Base-by-base conservation (phyloP, 2,113 vertebrate species). In the Tapirus terrestris region DNA sequence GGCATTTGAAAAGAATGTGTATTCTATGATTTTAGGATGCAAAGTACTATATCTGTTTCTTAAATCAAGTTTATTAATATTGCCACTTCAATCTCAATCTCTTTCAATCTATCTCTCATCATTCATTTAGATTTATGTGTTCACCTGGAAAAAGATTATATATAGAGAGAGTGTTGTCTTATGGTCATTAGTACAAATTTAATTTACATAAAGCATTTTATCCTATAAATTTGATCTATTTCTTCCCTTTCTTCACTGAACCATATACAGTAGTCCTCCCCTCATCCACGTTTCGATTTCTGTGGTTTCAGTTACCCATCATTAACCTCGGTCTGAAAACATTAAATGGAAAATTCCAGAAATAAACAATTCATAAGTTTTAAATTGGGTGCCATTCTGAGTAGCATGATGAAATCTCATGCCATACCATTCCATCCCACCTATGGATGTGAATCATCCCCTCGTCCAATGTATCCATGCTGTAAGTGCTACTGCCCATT, bases 51-150 rank as follows among this genome's bases (percentile, higher is more conserved):
- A 65, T 61, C n/a, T 90, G 29, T 56, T 89, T 89, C 56, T 58
- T 51, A 68, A 82, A 17, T 72, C 33, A 82, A 45, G 6, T 16
- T 85, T 85, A 60, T 65, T 82, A 94, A 82, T 75, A 45, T 31
- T 90, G 58, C 56, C 61, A 51, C 23, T 85, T 91, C 36, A 61
- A 80, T 81, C 39, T 88, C 53, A 86, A 67, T 70, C 61, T 77
- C 79, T 83, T 76, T 94, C 13, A 89, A 80, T 73, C 56, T 73
- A 43, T 53, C 23, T 67, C n/a, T 58, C 16, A 76, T 83, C 9
- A 29, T 39, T n/a, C n/a, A 58, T 83, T 83, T 63, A 94, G 65
- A 94, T 9, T 94, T 84, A 76, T 48, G 77, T 75, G 48, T 68
- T 89, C 43, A 58, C 14, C 48, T 67, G 16, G 45, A 90, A 95